These are phyloP conservation scores for Temnothorax unifasciatus DNA, from an alignment of 2,888 invertebrate species.

Conservation along the genomic window DNA sequence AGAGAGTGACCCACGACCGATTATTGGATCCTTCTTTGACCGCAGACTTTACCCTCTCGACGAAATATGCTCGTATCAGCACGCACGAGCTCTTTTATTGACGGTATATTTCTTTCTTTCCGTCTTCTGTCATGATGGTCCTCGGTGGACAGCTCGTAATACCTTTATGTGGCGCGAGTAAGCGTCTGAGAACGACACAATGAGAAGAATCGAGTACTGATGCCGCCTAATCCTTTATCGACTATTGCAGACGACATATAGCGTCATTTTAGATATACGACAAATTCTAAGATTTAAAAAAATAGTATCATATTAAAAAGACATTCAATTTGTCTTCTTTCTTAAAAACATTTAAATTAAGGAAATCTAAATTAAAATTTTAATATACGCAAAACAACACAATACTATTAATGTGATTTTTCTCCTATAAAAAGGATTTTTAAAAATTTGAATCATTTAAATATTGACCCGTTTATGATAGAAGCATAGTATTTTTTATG, in stretches of 20 bases:
- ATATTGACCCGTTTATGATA: neutral
- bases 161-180: conserved; percentile 67
- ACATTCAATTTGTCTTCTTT: neutral
- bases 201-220: conserved; percentile 61
- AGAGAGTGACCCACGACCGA: conserved; percentile 63
- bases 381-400: neutral
- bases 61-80: conserved; percentile 83
- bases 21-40: conserved; percentile 82
- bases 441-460: neutral
- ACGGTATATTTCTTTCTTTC: conserved; percentile 71
- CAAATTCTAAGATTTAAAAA: conserved; percentile 5
- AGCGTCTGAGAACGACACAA: conserved; percentile 63
- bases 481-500: neutral
- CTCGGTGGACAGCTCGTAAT: conserved; percentile 67
- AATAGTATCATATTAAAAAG: neutral
- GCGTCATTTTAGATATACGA: neutral
- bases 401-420: neutral
- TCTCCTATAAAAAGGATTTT: neutral
- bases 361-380: neutral
- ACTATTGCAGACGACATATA: neutral
- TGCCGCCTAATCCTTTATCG: conserved; percentile 17
- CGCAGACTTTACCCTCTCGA: conserved; percentile 82
- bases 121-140: conserved; percentile 59
- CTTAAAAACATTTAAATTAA: neutral
- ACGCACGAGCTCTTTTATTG: conserved; percentile 81